Evolutionary conservation across 2,888 invertebrate species (phyloP), one percentile per base, ranked within the genome.

Genomic region (Lasioglossum pauxillum): DNA sequence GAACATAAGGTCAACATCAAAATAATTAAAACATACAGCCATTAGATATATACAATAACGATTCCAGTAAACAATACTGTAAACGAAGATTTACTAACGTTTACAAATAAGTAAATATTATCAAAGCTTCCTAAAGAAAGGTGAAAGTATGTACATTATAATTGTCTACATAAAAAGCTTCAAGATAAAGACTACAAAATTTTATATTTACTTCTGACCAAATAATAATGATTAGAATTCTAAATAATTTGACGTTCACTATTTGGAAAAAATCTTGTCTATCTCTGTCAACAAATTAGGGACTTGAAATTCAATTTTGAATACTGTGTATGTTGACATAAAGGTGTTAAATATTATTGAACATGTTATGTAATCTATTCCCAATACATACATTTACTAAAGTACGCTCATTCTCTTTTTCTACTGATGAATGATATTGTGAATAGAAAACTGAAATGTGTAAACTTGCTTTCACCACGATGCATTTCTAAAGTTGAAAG

Each of bases 401-500:
- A 71, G 69, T n/a, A 31, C 16, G 7, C 5, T 60, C 16, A 5
- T 76, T 41, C 38, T 12, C 23, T 53, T 69, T 53, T 5, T 75
- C 44, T n/a, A 44, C 31, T 41, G 80, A 76, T 69, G 69, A 27
- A 23, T 44, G 44, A 31, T n/a, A 53, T 8, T n/a, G 53, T 16
- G 35, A n/a, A 46, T 46, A 73, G 44, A 14, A 7, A 72, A 73
- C 44, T 19, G 10, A 60, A 41, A 41, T 82, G 77, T 77, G 77
- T 77, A 74, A 31, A 74, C 46, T 71, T 49, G 23, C n/a, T 5
- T 82, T 49, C 27, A 46, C 23, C 53, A 60, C 12, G 69, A n/a
- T 78, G 74, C 69, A 31, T 74, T 71, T 41, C 49, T 82, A 64
- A 82, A 71, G 27, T 74, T 78, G 41, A 53, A 49, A n/a, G 14